Evolutionary conservation across 2,113 vertebrate species (phyloP).

Genomic region (Casuarius casuarius): DNA sequence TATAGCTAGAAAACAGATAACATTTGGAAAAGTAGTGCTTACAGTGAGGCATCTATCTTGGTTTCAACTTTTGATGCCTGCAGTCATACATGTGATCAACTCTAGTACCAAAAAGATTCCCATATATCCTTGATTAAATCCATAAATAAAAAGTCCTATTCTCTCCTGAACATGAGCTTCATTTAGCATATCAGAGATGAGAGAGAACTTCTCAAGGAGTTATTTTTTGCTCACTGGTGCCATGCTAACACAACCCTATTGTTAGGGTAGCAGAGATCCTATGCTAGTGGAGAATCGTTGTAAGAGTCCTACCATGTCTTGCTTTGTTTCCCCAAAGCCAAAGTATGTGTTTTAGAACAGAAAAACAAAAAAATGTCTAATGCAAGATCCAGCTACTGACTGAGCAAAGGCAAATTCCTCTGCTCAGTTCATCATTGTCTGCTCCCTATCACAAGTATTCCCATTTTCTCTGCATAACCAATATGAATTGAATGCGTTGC

Average conservation of each 20-base stretch:
- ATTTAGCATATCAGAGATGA: background rate
- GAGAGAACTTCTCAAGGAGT: background rate
- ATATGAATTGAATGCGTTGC: background rate
- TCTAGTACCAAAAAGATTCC: background rate
- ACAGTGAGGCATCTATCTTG: background rate
- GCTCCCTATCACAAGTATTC: background rate
- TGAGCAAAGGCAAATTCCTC: background rate
- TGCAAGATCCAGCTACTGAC: background rate
- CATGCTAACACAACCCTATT: background rate
- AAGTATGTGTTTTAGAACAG: background rate
- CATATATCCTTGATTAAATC: background rate
- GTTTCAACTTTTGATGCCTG: background rate
- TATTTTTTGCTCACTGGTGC: background rate
- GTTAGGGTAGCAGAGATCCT: background rate
- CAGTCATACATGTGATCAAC: background rate
- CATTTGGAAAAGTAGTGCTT: slow-evolving; percentile 40
- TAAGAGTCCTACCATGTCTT: background rate
- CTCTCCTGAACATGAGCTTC: background rate
- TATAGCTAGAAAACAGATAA: slow-evolving; percentile 40
- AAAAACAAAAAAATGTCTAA: background rate
- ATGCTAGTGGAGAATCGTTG: background rate
- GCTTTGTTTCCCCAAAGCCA: background rate
- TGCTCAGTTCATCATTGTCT: background rate
- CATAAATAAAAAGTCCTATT: background rate
- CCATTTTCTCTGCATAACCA: background rate